These are phyloP conservation scores for Mesorhabditis spiculigera DNA, from an alignment of 2,888 invertebrate genomes.

Conservation along the genomic window DNA sequence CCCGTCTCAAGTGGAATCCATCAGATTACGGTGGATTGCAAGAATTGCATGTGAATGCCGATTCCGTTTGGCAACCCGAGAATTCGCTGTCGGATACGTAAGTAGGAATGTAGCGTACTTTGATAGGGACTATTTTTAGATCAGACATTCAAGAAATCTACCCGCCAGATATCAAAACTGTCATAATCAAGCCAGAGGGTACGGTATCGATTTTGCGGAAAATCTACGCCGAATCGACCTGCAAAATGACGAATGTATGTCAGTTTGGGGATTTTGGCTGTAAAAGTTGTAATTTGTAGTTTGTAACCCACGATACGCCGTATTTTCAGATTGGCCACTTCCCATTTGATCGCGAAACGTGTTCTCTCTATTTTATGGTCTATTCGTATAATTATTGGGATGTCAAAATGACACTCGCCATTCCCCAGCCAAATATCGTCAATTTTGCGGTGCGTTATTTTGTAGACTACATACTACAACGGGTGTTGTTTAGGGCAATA, in stretches of 20 bases:
- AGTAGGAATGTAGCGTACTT: background rate
- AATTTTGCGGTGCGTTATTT: background rate
- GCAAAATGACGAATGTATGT: background rate
- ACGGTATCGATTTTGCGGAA: background rate
- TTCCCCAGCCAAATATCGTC: background rate
- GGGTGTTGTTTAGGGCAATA: background rate
- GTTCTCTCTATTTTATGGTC: conserved; percentile 1
- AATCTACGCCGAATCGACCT: background rate
- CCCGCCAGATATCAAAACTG: background rate
- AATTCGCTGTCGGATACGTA: background rate
- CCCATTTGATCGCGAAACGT: background rate
- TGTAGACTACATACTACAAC: background rate
- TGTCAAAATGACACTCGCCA: background rate
- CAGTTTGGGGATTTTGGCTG: background rate
- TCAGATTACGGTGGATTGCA: conserved; percentile 16
- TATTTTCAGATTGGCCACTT: conserved; percentile 3
- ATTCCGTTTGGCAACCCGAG: conserved; percentile 3
- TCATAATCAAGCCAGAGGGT: background rate
- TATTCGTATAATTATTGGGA: conserved; percentile 1
- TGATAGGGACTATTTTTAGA: background rate
- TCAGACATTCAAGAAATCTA: background rate
- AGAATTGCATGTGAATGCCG: background rate
- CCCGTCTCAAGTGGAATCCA: conserved; percentile 19
- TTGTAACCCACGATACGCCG: background rate
- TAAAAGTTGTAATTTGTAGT: too few species aligned